A percentile compares a stretch with the other conserved stretches of the same genome.
Conservation (phyloP, 2,888 invertebrate genomes). For the Amblyteles armatorius region DNA sequence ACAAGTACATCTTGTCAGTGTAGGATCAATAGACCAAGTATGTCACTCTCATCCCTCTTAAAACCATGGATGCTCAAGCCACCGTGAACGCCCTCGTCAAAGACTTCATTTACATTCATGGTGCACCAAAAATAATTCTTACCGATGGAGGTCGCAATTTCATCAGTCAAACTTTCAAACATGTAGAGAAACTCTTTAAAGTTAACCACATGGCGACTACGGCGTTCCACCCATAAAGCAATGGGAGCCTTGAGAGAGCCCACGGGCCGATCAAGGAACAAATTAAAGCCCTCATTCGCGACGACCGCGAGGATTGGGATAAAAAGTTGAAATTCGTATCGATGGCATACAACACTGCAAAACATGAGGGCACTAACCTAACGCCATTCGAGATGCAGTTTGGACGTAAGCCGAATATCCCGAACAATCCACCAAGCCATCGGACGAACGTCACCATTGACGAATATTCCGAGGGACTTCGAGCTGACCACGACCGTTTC, state of each 20-base stretch:
- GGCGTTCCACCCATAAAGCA: background rate
- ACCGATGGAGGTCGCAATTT: too few relatives aligned
- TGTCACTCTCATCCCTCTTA: too few relatives aligned
- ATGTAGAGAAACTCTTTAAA: background rate
- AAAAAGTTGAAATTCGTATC: constrained; percentile 5
- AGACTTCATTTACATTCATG: too few relatives aligned
- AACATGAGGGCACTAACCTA: too few relatives aligned
- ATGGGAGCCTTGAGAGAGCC: background rate
- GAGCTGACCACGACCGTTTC: background rate
- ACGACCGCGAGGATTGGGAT: constrained; percentile 6
- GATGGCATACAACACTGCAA: background rate
- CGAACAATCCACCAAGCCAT: background rate
- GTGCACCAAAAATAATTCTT: too few relatives aligned
- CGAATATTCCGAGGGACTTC: too few relatives aligned
- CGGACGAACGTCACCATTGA: background rate
- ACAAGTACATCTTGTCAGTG: background rate
- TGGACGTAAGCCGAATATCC: background rate
- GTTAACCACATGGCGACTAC: background rate
- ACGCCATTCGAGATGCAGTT: constrained; percentile 22
- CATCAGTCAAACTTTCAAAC: too few relatives aligned
- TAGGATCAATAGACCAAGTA: too few relatives aligned
- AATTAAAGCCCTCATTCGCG: constrained; percentile 8
- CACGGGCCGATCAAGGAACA: background rate
- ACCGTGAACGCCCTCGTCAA: too few relatives aligned
- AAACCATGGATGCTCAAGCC: too few relatives aligned